Percentiles rank a stretch among this genome's conserved stretches.
Evolutionary conservation across 1,140 invertebrate genomes (phyloP).

Genomic region (Diplogasteroides magnus): DNA sequence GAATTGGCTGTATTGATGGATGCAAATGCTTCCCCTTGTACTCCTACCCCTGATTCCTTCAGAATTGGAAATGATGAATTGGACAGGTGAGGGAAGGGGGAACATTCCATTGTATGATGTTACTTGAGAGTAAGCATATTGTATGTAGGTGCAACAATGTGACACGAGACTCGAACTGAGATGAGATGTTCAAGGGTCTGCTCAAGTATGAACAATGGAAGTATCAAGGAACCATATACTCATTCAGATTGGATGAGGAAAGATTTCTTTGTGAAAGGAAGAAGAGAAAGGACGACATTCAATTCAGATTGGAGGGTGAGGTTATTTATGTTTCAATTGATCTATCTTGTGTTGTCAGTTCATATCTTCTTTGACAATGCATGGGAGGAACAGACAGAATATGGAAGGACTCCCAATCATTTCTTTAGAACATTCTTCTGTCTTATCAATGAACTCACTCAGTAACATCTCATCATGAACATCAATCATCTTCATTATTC

Average conservation of each 20-base stretch:
- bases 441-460: conserved; percentile 87
- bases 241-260: conserved; percentile 77
- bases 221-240: conserved; percentile 45
- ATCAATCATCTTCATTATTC: no score
- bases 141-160: conserved; percentile 60
- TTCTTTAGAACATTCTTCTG: conserved; percentile 87
- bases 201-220: conserved; percentile 48
- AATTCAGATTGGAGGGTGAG: conserved; percentile 41
- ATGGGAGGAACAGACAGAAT: conserved; percentile 84
- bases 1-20: background rate
- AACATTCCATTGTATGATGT: conserved; percentile 28
- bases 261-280: conserved; percentile 81
- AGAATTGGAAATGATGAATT: conserved; percentile 33
- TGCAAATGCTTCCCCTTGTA: conserved; percentile 25
- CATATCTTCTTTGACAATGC: conserved; percentile 98
- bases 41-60: conserved; percentile 20
- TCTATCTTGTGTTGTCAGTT: conserved; percentile 65
- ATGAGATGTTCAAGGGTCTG: conserved; percentile 59
- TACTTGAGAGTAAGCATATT: conserved; percentile 51
- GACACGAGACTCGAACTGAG: conserved; percentile 59
- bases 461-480: conserved; percentile 56
- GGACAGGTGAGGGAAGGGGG: conserved; percentile 13
- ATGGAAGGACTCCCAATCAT: conserved; percentile 67
- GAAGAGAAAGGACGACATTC: conserved; percentile 76
- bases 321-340: background rate